Percentiles rank a stretch among this genome's conserved stretches.
phyloP scores from a whole-genome alignment of 2,113 vertebrate species.

The Verasper variegatus region DNA sequence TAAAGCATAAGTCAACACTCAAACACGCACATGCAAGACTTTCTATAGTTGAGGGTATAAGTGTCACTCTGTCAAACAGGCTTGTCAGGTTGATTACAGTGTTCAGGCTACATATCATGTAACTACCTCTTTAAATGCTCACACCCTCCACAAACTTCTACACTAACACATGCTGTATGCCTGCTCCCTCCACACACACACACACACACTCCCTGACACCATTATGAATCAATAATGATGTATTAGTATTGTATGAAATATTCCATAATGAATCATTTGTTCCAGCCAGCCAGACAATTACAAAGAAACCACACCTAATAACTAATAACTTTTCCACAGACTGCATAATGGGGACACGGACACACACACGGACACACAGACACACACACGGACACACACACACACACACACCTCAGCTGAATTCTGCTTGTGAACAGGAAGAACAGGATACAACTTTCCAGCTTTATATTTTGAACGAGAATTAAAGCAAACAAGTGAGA shows the following conservation, averaged over 20 bases:
- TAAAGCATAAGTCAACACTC: neutral
- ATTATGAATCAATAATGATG: neutral
- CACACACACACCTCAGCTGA: no score
- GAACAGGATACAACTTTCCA: no score
- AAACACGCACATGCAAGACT: neutral
- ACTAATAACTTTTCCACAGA: no score
- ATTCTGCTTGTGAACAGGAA: no score
- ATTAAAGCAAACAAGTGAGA: no score
- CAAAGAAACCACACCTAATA: no score
- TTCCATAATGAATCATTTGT: neutral
- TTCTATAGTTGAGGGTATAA: no score
- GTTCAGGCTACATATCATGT: neutral
- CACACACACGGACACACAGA: no score
- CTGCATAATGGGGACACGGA: no score
- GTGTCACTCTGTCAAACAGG: neutral
- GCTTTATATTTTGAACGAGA: no score
- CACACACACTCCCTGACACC: neutral
- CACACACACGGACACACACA: no score
- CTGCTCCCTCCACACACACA: neutral
- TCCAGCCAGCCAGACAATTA: neutral
- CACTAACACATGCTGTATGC: neutral
- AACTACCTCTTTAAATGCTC: neutral
- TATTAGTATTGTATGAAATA: neutral
- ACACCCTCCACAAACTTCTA: neutral
- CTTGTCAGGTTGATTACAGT: neutral